Conservation (phyloP, 2,113 vertebrate species). For the Climacteris rufus region DNA sequence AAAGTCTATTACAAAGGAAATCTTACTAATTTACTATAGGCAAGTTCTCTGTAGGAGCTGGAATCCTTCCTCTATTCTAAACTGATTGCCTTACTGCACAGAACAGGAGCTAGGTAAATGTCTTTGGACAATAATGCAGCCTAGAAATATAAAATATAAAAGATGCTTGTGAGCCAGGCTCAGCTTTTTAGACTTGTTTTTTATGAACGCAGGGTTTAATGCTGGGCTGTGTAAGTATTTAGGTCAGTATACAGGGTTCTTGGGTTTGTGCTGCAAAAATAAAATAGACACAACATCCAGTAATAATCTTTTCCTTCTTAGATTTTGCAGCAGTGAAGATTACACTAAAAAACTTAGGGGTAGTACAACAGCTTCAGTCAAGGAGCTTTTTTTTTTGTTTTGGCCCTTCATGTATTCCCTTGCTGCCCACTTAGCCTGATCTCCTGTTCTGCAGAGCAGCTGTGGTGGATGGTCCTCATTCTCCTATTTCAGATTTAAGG, state of each 20-base stretch:
- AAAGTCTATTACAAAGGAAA: not conserved
- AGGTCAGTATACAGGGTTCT: not conserved
- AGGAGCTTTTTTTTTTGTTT: not conserved
- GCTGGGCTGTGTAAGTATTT: not conserved
- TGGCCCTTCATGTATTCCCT: not conserved
- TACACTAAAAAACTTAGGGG: accelerated
- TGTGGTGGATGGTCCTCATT: not conserved
- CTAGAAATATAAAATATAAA: not conserved
- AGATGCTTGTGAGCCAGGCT: not conserved
- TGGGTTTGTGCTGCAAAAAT: not conserved
- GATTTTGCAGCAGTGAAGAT: not conserved
- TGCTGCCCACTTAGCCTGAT: not conserved
- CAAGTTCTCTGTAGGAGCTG: not conserved
- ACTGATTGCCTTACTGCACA: not conserved
- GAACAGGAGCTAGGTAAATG: not conserved
- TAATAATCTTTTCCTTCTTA: not conserved
- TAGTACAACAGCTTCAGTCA: not conserved
- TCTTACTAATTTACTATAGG: not conserved
- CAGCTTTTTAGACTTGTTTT: not conserved
- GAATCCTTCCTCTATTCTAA: not conserved
- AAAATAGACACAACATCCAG: not conserved
- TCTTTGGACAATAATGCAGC: not conserved
- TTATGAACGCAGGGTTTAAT: not conserved
- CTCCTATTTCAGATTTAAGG: not conserved
- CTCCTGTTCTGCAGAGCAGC: not conserved